These are phyloP conservation scores for Parascotia fuliginaria DNA, from an alignment of 2,888 invertebrate genomes.

Conservation along the genomic window DNA sequence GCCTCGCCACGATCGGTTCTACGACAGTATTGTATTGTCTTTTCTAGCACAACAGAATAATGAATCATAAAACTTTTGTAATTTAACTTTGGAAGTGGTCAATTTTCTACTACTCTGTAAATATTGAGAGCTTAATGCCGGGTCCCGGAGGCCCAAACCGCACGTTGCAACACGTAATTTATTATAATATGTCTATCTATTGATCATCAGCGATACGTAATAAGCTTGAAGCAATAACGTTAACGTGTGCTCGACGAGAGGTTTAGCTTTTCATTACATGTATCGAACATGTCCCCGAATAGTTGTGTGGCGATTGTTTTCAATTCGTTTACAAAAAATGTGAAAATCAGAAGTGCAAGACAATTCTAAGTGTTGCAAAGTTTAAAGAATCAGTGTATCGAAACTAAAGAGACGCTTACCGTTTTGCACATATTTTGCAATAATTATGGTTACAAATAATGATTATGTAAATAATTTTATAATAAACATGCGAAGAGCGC, in stretches of 20 bases:
- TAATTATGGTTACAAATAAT: constrained; percentile 74
- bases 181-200: constrained; percentile 67
- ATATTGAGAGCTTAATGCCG: constrained; percentile 84
- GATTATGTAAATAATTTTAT: constrained; percentile 75
- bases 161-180: constrained; percentile 78
- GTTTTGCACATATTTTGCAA: constrained; percentile 85
- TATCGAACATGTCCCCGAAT: constrained; percentile 75
- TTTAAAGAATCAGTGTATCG: constrained; percentile 79
- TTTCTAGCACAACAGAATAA: constrained; percentile 78
- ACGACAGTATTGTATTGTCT: constrained; percentile 73
- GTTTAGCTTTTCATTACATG: constrained; percentile 73
- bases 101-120: constrained; percentile 85
- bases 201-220: constrained; percentile 75
- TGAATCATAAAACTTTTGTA: constrained; percentile 76
- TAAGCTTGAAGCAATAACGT: constrained; percentile 81
- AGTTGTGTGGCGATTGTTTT: constrained; percentile 81
- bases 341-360: constrained; percentile 72
- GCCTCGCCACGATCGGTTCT: constrained; percentile 52
- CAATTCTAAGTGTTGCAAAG: constrained; percentile 76
- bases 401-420: constrained; percentile 81
- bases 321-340: constrained; percentile 71
- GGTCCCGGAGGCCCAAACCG: constrained; percentile 72
- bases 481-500: constrained; percentile 54
- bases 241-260: constrained; percentile 75
- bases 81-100: constrained; percentile 82